Conservation (phyloP, 2,113 vertebrate species). For the Dicrurus megarhynchus region DNA sequence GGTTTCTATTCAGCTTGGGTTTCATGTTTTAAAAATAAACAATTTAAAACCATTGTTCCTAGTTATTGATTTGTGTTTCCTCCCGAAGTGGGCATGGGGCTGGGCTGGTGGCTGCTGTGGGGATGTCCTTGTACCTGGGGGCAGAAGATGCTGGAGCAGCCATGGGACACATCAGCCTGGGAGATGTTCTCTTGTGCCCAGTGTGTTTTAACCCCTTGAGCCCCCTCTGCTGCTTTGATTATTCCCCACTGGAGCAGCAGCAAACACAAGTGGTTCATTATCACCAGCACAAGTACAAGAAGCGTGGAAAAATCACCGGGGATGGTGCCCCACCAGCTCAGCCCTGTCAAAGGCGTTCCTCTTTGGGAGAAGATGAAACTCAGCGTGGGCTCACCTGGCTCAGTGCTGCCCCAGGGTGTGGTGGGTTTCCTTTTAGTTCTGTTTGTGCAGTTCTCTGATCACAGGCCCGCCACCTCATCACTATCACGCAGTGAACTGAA, state of each 20-base stretch:
- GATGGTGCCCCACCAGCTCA: background rate
- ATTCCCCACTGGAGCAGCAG: background rate
- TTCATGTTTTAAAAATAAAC: conserved; percentile 93
- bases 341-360: accelerated
- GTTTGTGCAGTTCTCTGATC: background rate
- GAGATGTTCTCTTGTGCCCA: accelerated
- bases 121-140: accelerated
- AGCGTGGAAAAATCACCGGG: background rate
- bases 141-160: background rate
- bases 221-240: background rate
- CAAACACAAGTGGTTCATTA: accelerated
- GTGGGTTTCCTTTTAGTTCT: background rate
- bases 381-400: background rate
- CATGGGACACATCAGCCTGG: background rate
- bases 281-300: background rate
- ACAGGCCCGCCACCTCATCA: background rate
- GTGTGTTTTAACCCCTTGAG: background rate
- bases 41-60: conserved; percentile 64
- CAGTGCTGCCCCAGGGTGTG: background rate
- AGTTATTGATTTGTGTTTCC: background rate
- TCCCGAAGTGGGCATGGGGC: accelerated
- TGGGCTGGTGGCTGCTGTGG: background rate
- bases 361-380: background rate
- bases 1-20: conserved; percentile 91
- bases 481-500: background rate